A percentile compares a stretch with the other conserved stretches of the same genome.
Evolutionary conservation across 1,140 invertebrate genomes (phyloP).

Genomic region (Pseudomyrmex concolor): DNA sequence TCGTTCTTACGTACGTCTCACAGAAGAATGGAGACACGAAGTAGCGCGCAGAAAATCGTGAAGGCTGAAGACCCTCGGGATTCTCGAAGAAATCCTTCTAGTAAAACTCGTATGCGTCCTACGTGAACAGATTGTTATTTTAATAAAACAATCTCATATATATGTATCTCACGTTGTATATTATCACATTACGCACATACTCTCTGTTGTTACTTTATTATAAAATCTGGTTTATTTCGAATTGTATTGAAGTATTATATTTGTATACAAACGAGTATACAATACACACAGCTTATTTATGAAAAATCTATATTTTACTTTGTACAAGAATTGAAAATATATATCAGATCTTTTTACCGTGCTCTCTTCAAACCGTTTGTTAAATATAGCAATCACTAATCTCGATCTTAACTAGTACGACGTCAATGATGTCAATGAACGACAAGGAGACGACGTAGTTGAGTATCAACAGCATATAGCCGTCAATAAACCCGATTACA

Average conservation of each 20-base stretch:
- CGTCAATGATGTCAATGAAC: background rate
- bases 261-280: no score
- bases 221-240: background rate
- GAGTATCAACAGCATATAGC: background rate
- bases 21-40: constrained; percentile 63
- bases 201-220: background rate
- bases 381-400: background rate
- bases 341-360: background rate
- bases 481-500: background rate
- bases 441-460: background rate
- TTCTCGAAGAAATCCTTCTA: constrained; percentile 39
- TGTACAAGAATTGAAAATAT: background rate
- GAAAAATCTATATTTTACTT: background rate
- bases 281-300: no score
- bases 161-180: background rate
- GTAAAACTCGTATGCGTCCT: background rate
- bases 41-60: constrained; percentile 48
- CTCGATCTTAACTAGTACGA: background rate
- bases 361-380: background rate
- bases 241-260: background rate
- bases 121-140: constrained; percentile 21
- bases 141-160: constrained; percentile 53
- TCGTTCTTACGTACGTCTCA: constrained; percentile 62
- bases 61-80: background rate
- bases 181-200: background rate